These are phyloP conservation scores for Drosophila chauvacae DNA, from an alignment of 1,140 invertebrate genomes.

Conservation along the genomic window DNA sequence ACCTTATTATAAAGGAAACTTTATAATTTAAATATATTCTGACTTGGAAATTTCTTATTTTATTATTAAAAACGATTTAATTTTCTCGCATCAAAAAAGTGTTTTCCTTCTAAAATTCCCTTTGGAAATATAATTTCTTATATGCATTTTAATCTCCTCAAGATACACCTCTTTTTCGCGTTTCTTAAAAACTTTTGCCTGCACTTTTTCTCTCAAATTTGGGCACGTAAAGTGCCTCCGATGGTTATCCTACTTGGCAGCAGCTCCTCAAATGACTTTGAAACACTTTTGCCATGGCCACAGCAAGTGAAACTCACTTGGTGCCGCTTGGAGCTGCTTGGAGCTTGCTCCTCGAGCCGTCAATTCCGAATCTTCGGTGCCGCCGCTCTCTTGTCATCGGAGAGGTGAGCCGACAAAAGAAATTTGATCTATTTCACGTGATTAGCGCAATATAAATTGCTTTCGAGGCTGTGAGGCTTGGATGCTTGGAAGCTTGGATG, in stretches of 20 bases:
- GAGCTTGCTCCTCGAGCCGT: constrained; percentile 25
- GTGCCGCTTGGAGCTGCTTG: constrained; percentile 10
- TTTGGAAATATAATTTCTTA: background rate
- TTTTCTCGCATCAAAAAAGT: background rate
- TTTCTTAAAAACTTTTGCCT: background rate
- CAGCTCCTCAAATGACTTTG: constrained; percentile 25
- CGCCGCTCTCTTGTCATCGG: constrained; percentile 27
- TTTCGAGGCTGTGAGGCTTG: constrained; percentile 31
- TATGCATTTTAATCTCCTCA: background rate
- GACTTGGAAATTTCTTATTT: background rate
- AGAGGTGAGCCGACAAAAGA: constrained; percentile 59
- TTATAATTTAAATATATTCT: background rate
- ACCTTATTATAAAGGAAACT: background rate
- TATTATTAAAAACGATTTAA: background rate
- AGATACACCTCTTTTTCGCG: background rate
- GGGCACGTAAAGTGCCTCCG: constrained; percentile 26
- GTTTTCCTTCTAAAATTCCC: background rate
- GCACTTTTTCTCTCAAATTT: constrained; percentile 3
- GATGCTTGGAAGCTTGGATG: constrained; percentile 8
- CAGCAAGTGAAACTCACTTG: constrained; percentile 34
- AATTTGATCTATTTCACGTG: constrained; percentile 81
- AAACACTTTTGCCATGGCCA: constrained; percentile 36
- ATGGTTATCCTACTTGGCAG: constrained; percentile 38
- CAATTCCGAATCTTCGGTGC: constrained; percentile 24
- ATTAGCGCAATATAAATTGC: constrained; percentile 78